A percentile compares a stretch with the other conserved stretches of the same genome.
Conservation (phyloP, 1,140 invertebrate species). For the Temnothorax nylanderi region DNA sequence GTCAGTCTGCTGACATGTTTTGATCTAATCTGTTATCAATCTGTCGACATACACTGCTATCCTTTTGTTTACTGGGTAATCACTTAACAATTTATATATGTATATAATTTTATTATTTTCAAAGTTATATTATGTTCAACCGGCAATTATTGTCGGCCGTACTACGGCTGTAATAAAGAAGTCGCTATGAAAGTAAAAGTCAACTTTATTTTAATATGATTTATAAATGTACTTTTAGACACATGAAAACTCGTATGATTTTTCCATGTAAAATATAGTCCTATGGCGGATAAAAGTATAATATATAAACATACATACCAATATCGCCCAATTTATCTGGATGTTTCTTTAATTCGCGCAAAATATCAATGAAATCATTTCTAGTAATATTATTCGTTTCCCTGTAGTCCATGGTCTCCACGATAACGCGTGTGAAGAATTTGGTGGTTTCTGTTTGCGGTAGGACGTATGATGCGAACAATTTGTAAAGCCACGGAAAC, state of each 20-base stretch:
- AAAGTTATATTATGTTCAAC: too few species aligned
- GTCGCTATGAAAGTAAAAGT: background rate
- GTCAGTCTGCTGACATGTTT: too few species aligned
- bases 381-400: conserved; percentile 84
- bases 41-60: too few species aligned
- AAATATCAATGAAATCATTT: conserved; percentile 87
- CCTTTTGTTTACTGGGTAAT: too few species aligned
- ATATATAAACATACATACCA: conserved; percentile 78
- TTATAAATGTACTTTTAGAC: background rate
- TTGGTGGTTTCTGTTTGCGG: conserved; percentile 78
- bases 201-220: background rate
- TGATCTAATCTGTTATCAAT: too few species aligned
- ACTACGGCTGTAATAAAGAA: too few species aligned
- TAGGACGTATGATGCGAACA: conserved; percentile 63
- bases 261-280: background rate
- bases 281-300: conserved; percentile 74
- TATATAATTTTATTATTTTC: too few species aligned
- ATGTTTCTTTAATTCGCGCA: conserved; percentile 85
- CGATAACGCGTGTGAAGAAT: conserved; percentile 84
- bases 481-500: conserved; percentile 69
- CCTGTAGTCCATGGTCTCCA: conserved; percentile 83
- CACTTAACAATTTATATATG: too few species aligned
- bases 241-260: background rate
- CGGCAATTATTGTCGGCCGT: too few species aligned
- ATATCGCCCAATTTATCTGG: conserved; percentile 54